Evolutionary conservation across 2,113 vertebrate species (phyloP), one percentile per base, ranked within the genome.

Genomic region (Tyto alba): DNA sequence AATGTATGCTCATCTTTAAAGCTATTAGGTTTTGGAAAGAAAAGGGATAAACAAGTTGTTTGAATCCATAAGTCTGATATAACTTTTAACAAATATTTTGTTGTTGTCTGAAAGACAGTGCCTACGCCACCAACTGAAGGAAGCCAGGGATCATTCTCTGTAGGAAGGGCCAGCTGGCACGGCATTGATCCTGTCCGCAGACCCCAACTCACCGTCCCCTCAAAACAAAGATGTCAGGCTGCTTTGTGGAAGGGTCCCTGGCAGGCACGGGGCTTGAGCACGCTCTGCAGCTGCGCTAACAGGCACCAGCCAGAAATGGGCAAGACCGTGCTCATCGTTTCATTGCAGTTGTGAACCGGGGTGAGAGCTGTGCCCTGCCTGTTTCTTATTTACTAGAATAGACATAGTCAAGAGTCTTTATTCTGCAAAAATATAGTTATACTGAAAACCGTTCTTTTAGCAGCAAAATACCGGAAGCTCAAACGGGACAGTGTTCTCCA

Each of bases 81-180:
- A 81, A 92, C 14, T 74, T 93, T 38, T 30, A 59, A 81, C 63
- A 92, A 73, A 74, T 90, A 63, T 47, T 90, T 92, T 67, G 13
- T 8, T 89, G 55, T 23, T 84, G 4, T 80, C 83, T 84, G 56
- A 71, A 74, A 88, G n/a, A 25, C 41, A 59, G 29, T 38, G 67
- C n/a, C 59, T 80, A 30, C 16, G 47, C 10, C 36, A 74, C 20
- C 26, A 56, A 11, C 17, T n/a, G 74, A 40, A 91, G 45, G 26
- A 27, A 21, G 17, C 3, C 64, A 81, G 85, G 52, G 57, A 45
- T 62, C 16, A 18, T 52, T 32, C 12, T 56, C 43, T 73, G 45
- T 30, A 9, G 6, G 57, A 21, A 62, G 56, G 43, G 19, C 41
- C 53, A 81, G 36, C 41, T 81, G 48, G 69, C 21, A 27, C 20